Base-by-base conservation (phyloP, 2,113 vertebrate genomes). In the Notechis scutatus region DNA sequence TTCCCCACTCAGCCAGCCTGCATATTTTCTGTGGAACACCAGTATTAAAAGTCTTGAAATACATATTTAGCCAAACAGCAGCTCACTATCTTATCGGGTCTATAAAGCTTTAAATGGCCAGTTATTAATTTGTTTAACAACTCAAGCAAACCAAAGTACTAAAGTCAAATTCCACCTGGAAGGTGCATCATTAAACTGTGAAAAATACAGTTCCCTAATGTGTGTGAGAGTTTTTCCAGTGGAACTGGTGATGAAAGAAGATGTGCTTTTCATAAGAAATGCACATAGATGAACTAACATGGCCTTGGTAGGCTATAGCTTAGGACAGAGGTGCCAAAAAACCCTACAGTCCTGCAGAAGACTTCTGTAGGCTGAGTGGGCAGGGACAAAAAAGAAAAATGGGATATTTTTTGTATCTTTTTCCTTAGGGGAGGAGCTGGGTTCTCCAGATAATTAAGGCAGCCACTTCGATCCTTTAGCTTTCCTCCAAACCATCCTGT, bases 51-150 rank as follows among this genome's bases (percentile, higher is more conserved):
- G 10, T 14, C 88, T 29, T 81, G 24, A 47, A 50, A 85, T 52
- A 90, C 21, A 23, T 39, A 50, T 59, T 21, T 45, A 50, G 45
- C 34, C 85, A 24, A 23, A 64, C n/a, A 20, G 39, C 42, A 18
- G 26, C 55, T 90, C 85, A 26, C 57, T 90, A 55, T 11, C 61
- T n/a, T 81, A 89, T 81, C 29, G 0, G 64, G 69, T 81, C 88
- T 85, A 59, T 92, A 90, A 61, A 90, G 55, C 47, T 90, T 93
- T 29, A 64, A 93, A 90, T 61, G 86, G 74, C 54, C 21, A 34
- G 69, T 81, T 89, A 92, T 92, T 92, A 87, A 85, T 93, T 93
- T 93, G 55, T 90, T 90, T 85, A 86, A 61, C 61, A 61, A 54
- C 85, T 26, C n/a, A 26, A 39, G n/a, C 69, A 59, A 85, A 93